These are phyloP conservation scores for Rhagoletis zephyria DNA, from an alignment of 1,140 invertebrate genomes.

Conservation along the genomic window DNA sequence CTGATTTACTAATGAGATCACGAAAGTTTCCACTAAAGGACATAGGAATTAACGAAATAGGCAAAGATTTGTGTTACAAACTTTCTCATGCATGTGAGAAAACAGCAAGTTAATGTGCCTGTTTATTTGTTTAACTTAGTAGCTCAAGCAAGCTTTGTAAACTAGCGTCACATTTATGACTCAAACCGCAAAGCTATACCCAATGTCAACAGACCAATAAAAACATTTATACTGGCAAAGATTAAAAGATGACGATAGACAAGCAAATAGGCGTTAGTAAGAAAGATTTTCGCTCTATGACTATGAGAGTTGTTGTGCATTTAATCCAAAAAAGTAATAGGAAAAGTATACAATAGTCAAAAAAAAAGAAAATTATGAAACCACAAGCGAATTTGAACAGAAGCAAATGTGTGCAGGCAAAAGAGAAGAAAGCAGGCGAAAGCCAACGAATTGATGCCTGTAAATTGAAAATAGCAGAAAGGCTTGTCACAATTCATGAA, in stretches of 20 bases:
- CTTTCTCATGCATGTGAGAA: neutral
- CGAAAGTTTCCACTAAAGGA: neutral
- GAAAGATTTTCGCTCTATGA: neutral
- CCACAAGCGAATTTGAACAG: neutral
- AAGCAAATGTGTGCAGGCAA: neutral
- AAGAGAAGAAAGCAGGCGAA: neutral
- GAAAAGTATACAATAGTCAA: neutral
- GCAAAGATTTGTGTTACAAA: neutral
- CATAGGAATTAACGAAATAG: neutral
- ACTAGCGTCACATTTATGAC: neutral
- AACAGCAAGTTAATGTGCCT: slow-evolving; percentile 1
- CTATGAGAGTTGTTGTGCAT: neutral
- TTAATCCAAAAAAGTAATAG: neutral
- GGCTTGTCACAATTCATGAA: slow-evolving; percentile 1
- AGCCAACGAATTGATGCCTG: neutral
- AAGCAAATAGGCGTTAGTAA: neutral
- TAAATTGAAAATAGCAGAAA: neutral
- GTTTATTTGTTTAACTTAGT: slow-evolving; percentile 31
- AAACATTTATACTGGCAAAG: neutral
- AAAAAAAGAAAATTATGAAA: neutral
- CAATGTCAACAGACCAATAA: slow-evolving; percentile 36
- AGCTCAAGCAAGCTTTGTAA: no score
- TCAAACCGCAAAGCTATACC: neutral
- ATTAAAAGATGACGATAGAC: slow-evolving; percentile 3
- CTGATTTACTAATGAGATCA: neutral